A percentile compares a stretch with the other conserved stretches of the same genome.
Conservation (phyloP, 2,888 invertebrate species). For the Brassicogethes aeneus region DNA sequence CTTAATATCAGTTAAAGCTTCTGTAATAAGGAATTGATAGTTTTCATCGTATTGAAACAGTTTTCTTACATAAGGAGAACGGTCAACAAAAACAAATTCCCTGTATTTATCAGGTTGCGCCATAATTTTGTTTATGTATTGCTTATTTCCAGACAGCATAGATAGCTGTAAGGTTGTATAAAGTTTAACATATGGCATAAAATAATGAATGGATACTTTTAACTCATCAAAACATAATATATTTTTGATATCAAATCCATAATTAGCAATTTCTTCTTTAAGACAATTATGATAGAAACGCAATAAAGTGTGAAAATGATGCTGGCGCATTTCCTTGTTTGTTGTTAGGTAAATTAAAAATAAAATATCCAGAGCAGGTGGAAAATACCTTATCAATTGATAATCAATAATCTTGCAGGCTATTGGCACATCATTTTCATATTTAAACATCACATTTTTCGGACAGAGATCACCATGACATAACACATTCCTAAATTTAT, state of each 20-base stretch:
- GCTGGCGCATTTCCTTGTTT: slow-evolving; percentile 12
- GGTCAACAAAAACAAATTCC: not conserved
- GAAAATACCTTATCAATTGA: not conserved
- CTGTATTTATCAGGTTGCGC: not conserved
- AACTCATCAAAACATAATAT: slow-evolving; percentile 11
- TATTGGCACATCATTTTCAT: slow-evolving; percentile 9
- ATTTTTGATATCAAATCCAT: slow-evolving; percentile 9
- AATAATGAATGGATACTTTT: slow-evolving; percentile 9
- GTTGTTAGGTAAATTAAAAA: slow-evolving; percentile 11
- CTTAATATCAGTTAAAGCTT: not conserved
- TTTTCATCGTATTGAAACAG: not conserved
- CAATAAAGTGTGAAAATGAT: slow-evolving; percentile 11
- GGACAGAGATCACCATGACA: slow-evolving; percentile 14
- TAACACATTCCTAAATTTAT: slow-evolving; percentile 11
- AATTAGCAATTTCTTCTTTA: slow-evolving; percentile 8
- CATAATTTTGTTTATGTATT: not conserved
- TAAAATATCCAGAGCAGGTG: slow-evolving; percentile 6
- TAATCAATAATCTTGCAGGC: slow-evolving; percentile 6
- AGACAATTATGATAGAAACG: slow-evolving; percentile 12
- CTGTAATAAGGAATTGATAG: not conserved
- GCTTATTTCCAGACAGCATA: not conserved
- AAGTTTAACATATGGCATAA: slow-evolving; percentile 13
- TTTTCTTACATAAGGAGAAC: not conserved
- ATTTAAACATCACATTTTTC: slow-evolving; percentile 14
- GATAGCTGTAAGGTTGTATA: not conserved